Conservation (phyloP, 64 coral and sea anemone genomes). For the Montipora cactus region DNA sequence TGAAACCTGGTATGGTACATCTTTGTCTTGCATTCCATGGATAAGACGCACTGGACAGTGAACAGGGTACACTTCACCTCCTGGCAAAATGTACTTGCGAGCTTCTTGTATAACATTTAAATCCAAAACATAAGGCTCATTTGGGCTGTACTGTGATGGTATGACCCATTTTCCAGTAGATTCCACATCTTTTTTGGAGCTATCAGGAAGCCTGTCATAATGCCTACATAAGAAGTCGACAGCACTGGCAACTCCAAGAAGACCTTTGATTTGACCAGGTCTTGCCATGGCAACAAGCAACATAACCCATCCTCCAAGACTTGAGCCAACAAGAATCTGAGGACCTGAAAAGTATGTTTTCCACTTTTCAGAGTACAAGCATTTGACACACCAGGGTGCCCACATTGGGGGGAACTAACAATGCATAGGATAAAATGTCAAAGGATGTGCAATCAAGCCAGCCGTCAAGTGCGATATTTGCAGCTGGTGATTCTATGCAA, state of each 20-base stretch:
- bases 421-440: too few species aligned
- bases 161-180: slow-evolving; percentile 74
- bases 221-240: slow-evolving; percentile 75
- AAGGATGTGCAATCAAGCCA: too few species aligned
- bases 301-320: slow-evolving; percentile 94
- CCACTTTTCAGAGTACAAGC: neutral
- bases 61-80: slow-evolving; percentile 31
- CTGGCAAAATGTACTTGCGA: slow-evolving; percentile 56
- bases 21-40: slow-evolving; percentile 83
- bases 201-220: slow-evolving; percentile 69
- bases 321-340: slow-evolving; percentile 92
- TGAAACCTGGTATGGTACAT: slow-evolving; percentile 85
- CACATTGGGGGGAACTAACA: too few species aligned
- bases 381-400: too few species aligned
- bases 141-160: slow-evolving; percentile 63
- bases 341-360: slow-evolving; percentile 55
- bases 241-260: slow-evolving; percentile 83
- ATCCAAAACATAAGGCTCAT: slow-evolving; percentile 80
- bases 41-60: slow-evolving; percentile 83
- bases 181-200: slow-evolving; percentile 66
- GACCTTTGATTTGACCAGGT: slow-evolving; percentile 73
- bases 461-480: too few species aligned
- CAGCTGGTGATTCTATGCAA: too few species aligned
- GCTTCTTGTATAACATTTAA: slow-evolving; percentile 79
- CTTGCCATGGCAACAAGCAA: slow-evolving; percentile 76